Evolutionary conservation across 1,140 invertebrate genomes (phyloP).

Genomic region (Plutomurus gul): DNA sequence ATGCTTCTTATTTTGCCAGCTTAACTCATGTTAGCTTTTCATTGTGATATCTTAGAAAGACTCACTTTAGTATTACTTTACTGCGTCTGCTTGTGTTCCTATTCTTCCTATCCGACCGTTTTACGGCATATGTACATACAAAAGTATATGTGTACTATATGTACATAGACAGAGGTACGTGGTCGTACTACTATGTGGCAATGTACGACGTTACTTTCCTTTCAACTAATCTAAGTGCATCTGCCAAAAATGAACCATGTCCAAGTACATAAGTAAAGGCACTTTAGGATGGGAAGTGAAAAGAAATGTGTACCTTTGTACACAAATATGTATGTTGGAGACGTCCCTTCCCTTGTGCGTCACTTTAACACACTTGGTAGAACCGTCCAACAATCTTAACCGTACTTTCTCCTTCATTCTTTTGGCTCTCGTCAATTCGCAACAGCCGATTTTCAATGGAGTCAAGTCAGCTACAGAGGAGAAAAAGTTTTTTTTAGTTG

Average conservation of each 20-base stretch:
- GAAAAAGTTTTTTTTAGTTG: too few species aligned
- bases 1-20: not conserved
- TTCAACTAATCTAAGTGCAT: slow-evolving; percentile 29
- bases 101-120: not conserved
- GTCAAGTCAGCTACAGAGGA: too few species aligned
- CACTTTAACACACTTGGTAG: not conserved
- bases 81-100: not conserved
- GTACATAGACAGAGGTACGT: too few species aligned
- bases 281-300: slow-evolving; percentile 11
- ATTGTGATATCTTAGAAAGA: slow-evolving; percentile 1
- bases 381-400: not conserved
- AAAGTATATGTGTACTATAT: too few species aligned
- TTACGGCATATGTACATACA: too few species aligned
- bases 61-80: too few species aligned
- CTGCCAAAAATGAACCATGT: slow-evolving; percentile 26
- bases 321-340: too few species aligned
- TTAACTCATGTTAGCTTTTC: slow-evolving; percentile 6
- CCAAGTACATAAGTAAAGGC: not conserved
- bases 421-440: too few species aligned
- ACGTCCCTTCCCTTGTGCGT: slow-evolving; percentile 7
- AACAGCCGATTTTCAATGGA: too few species aligned
- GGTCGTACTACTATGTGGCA: too few species aligned
- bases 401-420: not conserved
- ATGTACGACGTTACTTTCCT: not conserved
- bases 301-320: slow-evolving; percentile 4